A percentile compares a stretch with the other conserved stretches of the same genome.
phyloP scores from a whole-genome alignment of 1,140 invertebrate genomes.

The Pseudoatta argentina region DNA sequence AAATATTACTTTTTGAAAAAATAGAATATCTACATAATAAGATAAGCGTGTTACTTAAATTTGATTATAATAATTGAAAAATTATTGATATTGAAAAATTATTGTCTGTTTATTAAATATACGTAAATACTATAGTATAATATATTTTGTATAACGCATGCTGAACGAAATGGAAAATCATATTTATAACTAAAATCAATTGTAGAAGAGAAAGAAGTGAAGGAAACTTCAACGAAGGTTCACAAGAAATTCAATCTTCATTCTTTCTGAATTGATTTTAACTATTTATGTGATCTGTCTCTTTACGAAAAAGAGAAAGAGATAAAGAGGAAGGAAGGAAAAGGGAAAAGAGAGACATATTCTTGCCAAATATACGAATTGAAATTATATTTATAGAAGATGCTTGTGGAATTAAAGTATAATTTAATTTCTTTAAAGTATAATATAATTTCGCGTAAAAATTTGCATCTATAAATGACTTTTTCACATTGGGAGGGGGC shows the following conservation, averaged over 20 bases:
- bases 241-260: constrained; percentile 30
- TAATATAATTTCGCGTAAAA: background rate
- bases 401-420: background rate
- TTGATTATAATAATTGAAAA: background rate
- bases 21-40: background rate
- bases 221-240: background rate
- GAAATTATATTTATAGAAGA: background rate
- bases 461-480: background rate
- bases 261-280: constrained; percentile 36
- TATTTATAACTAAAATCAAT: constrained; percentile 49
- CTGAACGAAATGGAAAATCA: background rate
- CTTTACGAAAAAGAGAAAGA: background rate
- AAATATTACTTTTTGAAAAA: background rate
- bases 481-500: background rate
- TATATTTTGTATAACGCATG: background rate
- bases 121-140: background rate
- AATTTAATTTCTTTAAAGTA: background rate
- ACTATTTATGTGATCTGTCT: constrained; percentile 32
- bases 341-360: background rate
- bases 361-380: background rate
- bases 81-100: background rate
- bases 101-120: background rate
- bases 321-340: background rate
- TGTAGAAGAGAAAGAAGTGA: background rate
- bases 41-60: background rate